These are phyloP conservation scores for Poecilia wingei DNA, from an alignment of 2,797 vertebrate genomes.

Conservation along the genomic window DNA sequence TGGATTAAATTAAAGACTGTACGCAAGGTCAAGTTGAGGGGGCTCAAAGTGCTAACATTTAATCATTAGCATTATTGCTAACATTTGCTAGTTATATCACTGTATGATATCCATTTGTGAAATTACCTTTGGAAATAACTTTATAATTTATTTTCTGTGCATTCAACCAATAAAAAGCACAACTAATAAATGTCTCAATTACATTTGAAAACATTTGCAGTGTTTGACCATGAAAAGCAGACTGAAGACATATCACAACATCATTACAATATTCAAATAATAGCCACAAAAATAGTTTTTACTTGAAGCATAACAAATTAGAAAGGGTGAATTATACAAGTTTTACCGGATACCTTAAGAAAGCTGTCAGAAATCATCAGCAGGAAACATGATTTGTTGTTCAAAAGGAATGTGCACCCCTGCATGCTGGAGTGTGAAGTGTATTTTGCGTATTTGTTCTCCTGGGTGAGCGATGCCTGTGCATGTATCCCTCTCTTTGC, in stretches of 20 bases:
- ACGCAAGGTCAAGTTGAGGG: not conserved
- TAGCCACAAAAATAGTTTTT: not conserved
- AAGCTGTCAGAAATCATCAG: conserved; percentile 32
- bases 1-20: not conserved
- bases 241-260: conserved; percentile 9
- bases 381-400: conserved; percentile 29
- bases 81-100: not conserved
- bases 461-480: conserved; percentile 7
- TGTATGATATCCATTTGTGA: not conserved
- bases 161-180: not conserved
- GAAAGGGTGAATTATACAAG: conserved; percentile 25
- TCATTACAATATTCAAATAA: conserved; percentile 17
- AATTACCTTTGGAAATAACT: not conserved
- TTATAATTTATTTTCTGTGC: not conserved
- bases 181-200: conserved; percentile 2
- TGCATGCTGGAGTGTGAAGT: conserved; percentile 8
- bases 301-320: conserved; percentile 2
- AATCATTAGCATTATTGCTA: not conserved
- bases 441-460: conserved; percentile 7
- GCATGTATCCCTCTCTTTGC: conserved; percentile 16
- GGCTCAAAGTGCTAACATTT: not conserved
- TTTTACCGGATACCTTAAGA: conserved; percentile 53
- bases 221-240: not conserved
- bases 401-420: conserved; percentile 3
- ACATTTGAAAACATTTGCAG: conserved; percentile 19